Base-by-base conservation (phyloP, 2,888 invertebrate genomes). In the Synergus laeviventris region DNA sequence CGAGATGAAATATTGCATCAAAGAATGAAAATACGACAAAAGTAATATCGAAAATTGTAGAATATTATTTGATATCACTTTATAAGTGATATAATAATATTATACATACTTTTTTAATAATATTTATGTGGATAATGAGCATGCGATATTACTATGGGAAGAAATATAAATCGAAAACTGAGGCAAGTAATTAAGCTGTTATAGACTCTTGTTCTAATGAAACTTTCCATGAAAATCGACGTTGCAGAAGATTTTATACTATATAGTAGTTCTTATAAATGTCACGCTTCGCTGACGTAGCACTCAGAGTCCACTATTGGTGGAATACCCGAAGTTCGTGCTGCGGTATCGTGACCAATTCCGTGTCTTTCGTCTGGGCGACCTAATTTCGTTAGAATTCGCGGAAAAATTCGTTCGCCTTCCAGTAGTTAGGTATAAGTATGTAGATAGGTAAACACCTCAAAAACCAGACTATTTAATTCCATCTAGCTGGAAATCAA, bases 261-360 rank as follows among this genome's bases (percentile, higher is more conserved):
- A 24, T 45, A 24, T 66, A 66, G 24, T 66, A 24, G 16, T 45
- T 66, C 21, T 45, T 66, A 24, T n/a, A 14, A 45, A 31, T 42
- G 79, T 81, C 78, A 79, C 79, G 79, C 79, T 78, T 75, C 76
- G 79, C 79, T 81, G 78, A 81, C 76, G 73, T 66, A 75, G 78
- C 77, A 79, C 76, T 76, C 76, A 75, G 75, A 76, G 73, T 77
- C 74, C 80, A 77, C 77, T 77, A 78, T 78, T 76, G 77, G 77
- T 73, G 42, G 66, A 76, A 79, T 75, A 56, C 76, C 74, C 77
- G 73, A 75, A 79, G 76, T 81, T 84, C 81, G 79, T 84, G 83
- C 81, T 76, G 74, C 79, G 81, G 79, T 82, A 82, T 84, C 79
- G 81, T 78, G 75, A 83, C 79, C 78, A 76, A 79, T 79, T 81